Percentiles rank a stretch among this genome's conserved stretches.
Evolutionary conservation across 2,797 vertebrate genomes (phyloP).

Genomic region (Protosalanx chinensis): DNA sequence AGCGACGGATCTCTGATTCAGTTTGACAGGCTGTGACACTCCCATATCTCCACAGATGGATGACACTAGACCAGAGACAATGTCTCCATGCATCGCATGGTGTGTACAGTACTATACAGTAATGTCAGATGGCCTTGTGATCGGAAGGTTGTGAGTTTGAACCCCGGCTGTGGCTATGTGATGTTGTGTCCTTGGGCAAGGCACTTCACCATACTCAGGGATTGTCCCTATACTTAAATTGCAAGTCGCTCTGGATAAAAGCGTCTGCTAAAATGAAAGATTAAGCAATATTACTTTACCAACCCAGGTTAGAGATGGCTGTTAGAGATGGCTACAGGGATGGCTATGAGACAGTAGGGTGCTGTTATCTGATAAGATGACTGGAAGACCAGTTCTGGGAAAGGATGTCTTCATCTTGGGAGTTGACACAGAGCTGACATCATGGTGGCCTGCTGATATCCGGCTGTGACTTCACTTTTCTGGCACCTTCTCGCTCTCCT

Average conservation of each 20-base stretch:
- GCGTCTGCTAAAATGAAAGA: too few relatives aligned
- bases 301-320: neutral
- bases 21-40: neutral
- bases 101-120: neutral
- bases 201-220: too few relatives aligned
- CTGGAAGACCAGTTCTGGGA: slow-evolving; percentile 39
- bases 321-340: neutral
- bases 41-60: neutral
- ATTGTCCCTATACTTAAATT: too few relatives aligned
- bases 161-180: too few relatives aligned
- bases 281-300: too few relatives aligned
- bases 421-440: slow-evolving; percentile 44
- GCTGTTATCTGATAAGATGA: slow-evolving; percentile 31
- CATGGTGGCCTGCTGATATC: slow-evolving; percentile 44
- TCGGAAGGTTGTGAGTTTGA: too few relatives aligned
- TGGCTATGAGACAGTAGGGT: slow-evolving; percentile 26
- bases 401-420: slow-evolving; percentile 14
- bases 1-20: slow-evolving; percentile 5
- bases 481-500: slow-evolving; percentile 31
- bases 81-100: neutral
- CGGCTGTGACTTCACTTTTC: slow-evolving; percentile 26
- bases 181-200: too few relatives aligned
- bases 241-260: too few relatives aligned
- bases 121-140: too few relatives aligned
- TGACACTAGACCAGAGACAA: neutral